A percentile compares a stretch with the other conserved stretches of the same genome.
phyloP scores from a whole-genome alignment of 2,797 vertebrate genomes.

The Brachymystax lenok region DNA sequence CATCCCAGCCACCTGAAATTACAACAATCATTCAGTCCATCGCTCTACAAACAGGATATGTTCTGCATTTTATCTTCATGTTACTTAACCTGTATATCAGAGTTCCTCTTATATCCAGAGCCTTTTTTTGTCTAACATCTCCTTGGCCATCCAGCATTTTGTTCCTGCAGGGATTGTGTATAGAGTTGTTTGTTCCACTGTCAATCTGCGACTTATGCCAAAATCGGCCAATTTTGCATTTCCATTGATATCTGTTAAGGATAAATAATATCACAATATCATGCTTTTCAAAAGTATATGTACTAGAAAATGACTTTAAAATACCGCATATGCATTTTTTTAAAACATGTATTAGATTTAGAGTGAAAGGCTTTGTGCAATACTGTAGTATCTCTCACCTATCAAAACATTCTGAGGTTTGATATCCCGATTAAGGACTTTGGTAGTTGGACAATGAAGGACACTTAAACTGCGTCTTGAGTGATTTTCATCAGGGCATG shows the following conservation, averaged over 20 bases:
- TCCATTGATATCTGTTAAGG: no score
- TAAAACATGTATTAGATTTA: no score
- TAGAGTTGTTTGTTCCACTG: constrained; percentile 45
- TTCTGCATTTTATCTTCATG: no score
- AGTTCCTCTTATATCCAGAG: constrained; percentile 56
- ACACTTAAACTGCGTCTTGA: constrained; percentile 43
- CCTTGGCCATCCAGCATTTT: constrained; percentile 67
- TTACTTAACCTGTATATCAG: constrained; percentile 62
- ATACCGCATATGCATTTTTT: no score
- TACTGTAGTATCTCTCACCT: constrained; percentile 45
- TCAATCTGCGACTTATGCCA: constrained; percentile 65
- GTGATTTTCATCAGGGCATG: constrained; percentile 25
- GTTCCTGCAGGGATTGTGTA: constrained; percentile 59
- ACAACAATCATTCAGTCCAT: no score
- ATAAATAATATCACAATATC: no score
- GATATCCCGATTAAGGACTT: constrained; percentile 66
- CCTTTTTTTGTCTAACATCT: constrained; percentile 40
- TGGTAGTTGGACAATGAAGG: constrained; percentile 54
- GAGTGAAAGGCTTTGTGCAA: no score
- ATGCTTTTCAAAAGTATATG: no score
- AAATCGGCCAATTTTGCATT: constrained; percentile 65
- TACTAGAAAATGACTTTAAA: no score
- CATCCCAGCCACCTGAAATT: constrained; percentile 71
- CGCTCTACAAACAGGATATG: background rate
- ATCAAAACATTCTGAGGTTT: constrained; percentile 75